Conservation (phyloP, 2,797 vertebrate genomes). For the Clarias fuscus region DNA sequence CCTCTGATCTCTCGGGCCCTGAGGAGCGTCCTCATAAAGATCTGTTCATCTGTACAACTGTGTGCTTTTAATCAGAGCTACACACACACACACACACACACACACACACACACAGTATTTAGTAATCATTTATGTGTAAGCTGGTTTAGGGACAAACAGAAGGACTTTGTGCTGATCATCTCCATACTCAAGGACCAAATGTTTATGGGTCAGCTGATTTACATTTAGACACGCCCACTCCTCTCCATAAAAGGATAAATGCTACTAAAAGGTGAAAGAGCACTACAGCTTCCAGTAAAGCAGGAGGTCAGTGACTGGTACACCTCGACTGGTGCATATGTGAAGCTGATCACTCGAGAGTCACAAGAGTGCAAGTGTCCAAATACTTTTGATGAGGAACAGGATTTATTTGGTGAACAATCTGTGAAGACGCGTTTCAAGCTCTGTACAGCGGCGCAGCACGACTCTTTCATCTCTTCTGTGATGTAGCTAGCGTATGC, state of each 20-base stretch:
- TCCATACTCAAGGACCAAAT: no score
- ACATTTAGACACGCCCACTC: neutral
- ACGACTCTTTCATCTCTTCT: no score
- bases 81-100: constrained; percentile 7
- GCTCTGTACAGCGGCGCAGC: no score
- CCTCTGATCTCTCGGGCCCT: neutral
- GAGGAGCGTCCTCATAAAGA: neutral
- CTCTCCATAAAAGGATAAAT: neutral
- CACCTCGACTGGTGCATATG: no score
- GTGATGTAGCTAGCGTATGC: neutral
- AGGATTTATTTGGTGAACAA: no score
- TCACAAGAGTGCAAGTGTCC: no score
- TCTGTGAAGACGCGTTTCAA: no score
- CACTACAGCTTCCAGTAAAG: neutral
- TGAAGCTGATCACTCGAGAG: no score
- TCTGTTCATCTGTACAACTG: neutral
- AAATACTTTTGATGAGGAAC: no score
- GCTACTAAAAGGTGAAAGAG: neutral
- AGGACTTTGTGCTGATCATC: no score
- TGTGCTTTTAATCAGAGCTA: neutral
- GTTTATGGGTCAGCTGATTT: neutral
- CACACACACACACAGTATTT: neutral
- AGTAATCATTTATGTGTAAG: neutral
- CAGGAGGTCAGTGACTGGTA: neutral
- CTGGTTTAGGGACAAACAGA: neutral